phyloP scores from a whole-genome alignment of 2,113 vertebrate genomes.

The Genyomyrus donnyi region DNA sequence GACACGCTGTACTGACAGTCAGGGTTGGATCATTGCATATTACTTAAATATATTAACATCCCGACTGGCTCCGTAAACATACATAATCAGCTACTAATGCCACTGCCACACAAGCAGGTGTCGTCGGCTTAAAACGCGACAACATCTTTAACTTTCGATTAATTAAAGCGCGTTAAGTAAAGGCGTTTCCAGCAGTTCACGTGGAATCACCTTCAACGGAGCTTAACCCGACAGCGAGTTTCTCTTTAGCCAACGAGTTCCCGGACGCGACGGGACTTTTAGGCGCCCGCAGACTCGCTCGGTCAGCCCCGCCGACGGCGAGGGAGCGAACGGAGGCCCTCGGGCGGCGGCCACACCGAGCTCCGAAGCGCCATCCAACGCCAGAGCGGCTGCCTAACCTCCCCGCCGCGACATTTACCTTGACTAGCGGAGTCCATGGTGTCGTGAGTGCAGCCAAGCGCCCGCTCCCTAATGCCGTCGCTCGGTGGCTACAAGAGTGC shows the following conservation, averaged over 20 bases:
- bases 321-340: background rate
- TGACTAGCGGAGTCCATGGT: conserved; percentile 64
- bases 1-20: background rate
- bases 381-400: background rate
- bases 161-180: background rate
- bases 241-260: background rate
- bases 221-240: background rate
- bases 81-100: background rate
- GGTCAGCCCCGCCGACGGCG: too few species aligned
- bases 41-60: background rate
- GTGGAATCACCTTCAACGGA: background rate
- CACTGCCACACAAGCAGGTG: background rate
- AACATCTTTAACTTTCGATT: background rate
- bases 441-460: conserved; percentile 25
- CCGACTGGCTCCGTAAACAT: background rate
- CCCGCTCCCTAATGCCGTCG: background rate
- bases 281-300: background rate
- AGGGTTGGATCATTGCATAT: background rate
- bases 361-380: background rate
- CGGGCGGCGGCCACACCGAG: conserved; percentile 11
- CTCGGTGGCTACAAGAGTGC: background rate
- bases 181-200: background rate
- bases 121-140: background rate
- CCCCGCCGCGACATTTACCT: conserved; percentile 47
- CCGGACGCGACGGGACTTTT: background rate